A percentile compares a stretch with the other conserved stretches of the same genome.
phyloP scores from a whole-genome alignment of 2,113 vertebrate genomes.

The Boleophthalmus pectinirostris region DNA sequence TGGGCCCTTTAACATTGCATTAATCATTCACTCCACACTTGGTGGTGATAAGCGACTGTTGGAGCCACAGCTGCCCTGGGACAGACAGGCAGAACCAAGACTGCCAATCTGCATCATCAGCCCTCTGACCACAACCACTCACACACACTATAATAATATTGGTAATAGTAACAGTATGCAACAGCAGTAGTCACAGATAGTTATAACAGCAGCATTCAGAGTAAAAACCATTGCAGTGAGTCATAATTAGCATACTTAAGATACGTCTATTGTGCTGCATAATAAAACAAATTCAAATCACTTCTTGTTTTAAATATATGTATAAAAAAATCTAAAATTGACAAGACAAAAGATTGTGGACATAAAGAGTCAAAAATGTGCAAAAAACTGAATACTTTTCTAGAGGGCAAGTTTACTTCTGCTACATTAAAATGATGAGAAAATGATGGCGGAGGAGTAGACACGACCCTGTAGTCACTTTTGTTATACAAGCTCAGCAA shows the following conservation, averaged over 20 bases:
- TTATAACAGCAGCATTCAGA: too few relatives aligned
- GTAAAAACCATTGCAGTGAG: too few relatives aligned
- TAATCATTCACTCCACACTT: background rate
- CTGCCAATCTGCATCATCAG: background rate
- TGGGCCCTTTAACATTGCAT: too few relatives aligned
- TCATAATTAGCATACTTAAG: too few relatives aligned
- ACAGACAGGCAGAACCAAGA: background rate
- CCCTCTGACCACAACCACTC: background rate
- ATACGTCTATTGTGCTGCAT: too few relatives aligned
- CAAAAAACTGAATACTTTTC: conserved; percentile 14
- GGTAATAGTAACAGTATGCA: too few relatives aligned
- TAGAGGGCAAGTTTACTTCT: conserved; percentile 10
- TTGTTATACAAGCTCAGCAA: background rate
- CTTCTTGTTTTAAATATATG: too few relatives aligned
- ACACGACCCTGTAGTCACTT: background rate
- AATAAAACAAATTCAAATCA: too few relatives aligned
- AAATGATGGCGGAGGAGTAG: background rate
- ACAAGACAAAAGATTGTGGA: too few relatives aligned
- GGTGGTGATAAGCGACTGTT: background rate
- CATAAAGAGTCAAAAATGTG: background rate
- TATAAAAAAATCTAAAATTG: too few relatives aligned
- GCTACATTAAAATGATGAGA: background rate
- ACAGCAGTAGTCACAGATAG: too few relatives aligned
- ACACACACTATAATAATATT: background rate
- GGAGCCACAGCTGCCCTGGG: background rate